Percentiles rank a stretch among this genome's conserved stretches.
These are phyloP conservation scores for Euwallacea fornicatus DNA, from an alignment of 1,140 invertebrate species.

Conservation along the genomic window DNA sequence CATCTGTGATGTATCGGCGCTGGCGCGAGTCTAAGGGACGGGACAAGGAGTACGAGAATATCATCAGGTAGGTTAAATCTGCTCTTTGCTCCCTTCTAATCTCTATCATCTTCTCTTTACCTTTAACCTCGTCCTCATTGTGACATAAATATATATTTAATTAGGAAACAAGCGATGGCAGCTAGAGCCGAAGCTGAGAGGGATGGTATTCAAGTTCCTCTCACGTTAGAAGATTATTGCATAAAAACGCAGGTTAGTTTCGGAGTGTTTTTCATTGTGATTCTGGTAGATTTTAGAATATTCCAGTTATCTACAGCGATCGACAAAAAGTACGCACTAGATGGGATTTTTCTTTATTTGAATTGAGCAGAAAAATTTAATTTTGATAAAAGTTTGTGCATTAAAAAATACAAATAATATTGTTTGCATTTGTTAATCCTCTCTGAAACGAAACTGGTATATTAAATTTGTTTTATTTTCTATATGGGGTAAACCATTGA, in stretches of 20 bases:
- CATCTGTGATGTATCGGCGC: slow-evolving; percentile 98
- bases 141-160: not conserved
- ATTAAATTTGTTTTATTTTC: too few relatives aligned
- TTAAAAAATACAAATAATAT: too few relatives aligned
- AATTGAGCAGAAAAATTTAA: too few relatives aligned
- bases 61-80: slow-evolving; percentile 77
- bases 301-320: not conserved
- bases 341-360: too few relatives aligned
- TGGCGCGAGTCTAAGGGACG: slow-evolving; percentile 98
- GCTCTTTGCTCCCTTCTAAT: not conserved
- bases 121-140: too few relatives aligned
- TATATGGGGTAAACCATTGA: too few relatives aligned
- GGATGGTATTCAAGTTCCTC: slow-evolving; percentile 95
- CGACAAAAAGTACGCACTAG: too few relatives aligned
- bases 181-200: slow-evolving; percentile 93
- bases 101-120: too few relatives aligned
- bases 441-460: too few relatives aligned
- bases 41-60: slow-evolving; percentile 99
- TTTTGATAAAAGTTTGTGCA: too few relatives aligned
- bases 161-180: slow-evolving; percentile 93
- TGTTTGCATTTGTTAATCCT: too few relatives aligned
- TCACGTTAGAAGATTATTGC: slow-evolving; percentile 97
- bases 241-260: slow-evolving; percentile 74
- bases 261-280: not conserved
- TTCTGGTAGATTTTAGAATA: not conserved